phyloP scores from a whole-genome alignment of 2,888 invertebrate species.

The Oligia latruncula region DNA sequence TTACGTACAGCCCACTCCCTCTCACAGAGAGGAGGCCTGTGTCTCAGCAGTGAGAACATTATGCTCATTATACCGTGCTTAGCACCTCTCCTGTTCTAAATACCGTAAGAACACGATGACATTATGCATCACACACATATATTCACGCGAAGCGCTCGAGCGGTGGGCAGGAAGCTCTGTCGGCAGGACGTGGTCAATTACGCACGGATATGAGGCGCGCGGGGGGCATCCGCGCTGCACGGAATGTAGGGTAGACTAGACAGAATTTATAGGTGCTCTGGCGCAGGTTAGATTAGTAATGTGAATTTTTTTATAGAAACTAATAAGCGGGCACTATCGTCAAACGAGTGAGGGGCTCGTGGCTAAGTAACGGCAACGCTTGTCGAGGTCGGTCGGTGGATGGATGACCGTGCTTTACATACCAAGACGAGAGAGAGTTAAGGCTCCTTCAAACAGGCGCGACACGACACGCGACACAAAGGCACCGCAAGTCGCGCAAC shows the following conservation, averaged over 20 bases:
- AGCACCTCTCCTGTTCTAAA: conserved; percentile 11
- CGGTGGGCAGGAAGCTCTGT: conserved; percentile 45
- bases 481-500: too few relatives aligned
- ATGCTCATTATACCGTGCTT: neutral
- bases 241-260: conserved; percentile 31
- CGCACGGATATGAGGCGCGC: conserved; percentile 23
- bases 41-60: neutral
- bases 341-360: neutral
- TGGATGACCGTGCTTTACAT: too few relatives aligned
- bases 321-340: neutral
- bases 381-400: neutral
- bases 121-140: conserved; percentile 18
- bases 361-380: neutral
- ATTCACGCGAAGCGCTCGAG: conserved; percentile 30
- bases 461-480: too few relatives aligned
- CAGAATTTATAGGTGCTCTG: neutral
- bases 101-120: conserved; percentile 9
- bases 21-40: neutral
- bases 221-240: conserved; percentile 40
- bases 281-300: neutral
- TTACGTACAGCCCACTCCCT: too few relatives aligned
- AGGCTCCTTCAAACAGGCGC: too few relatives aligned
- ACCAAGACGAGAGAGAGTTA: too few relatives aligned
- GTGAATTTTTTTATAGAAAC: neutral
- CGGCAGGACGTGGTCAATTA: conserved; percentile 51